A percentile compares a stretch with the other conserved stretches of the same genome.
These are phyloP conservation scores for Tor tambroides DNA, from an alignment of 2,113 vertebrate species.

Conservation along the genomic window DNA sequence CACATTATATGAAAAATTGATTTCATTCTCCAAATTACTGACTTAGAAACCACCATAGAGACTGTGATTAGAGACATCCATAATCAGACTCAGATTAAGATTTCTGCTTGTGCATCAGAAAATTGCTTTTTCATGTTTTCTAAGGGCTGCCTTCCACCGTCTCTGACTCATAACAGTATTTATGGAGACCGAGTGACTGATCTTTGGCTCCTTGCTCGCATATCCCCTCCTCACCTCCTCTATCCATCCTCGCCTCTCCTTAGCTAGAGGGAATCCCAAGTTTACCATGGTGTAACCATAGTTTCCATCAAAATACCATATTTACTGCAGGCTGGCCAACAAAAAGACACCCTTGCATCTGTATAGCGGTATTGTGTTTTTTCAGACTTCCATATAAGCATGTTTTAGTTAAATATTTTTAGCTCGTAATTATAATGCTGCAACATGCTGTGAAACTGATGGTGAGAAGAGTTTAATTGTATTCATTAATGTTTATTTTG, in stretches of 20 bases:
- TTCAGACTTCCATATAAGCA: not conserved
- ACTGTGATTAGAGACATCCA: slow-evolving; percentile 45
- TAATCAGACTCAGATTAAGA: slow-evolving; percentile 43
- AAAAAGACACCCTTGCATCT: not conserved
- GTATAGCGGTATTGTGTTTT: not conserved
- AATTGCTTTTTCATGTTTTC: slow-evolving; percentile 40
- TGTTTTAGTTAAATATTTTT: not conserved
- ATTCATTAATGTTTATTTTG: not conserved
- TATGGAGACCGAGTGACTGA: slow-evolving; percentile 42
- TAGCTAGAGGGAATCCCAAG: not conserved
- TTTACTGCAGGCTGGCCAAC: not conserved
- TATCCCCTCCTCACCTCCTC: slow-evolving; percentile 15
- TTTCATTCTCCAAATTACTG: not conserved
- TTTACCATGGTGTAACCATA: not conserved
- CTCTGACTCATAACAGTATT: slow-evolving; percentile 41
- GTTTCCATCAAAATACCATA: not conserved
- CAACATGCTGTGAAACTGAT: not conserved
- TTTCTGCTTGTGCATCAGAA: slow-evolving; percentile 50
- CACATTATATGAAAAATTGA: not conserved
- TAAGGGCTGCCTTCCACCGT: slow-evolving; percentile 36
- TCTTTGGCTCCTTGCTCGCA: slow-evolving; percentile 7
- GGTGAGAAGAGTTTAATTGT: not conserved
- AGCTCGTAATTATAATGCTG: not conserved
- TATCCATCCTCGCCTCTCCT: slow-evolving; percentile 1
- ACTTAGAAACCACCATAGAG: slow-evolving; percentile 16